phyloP scores from a whole-genome alignment of 2,797 vertebrate species.

The Petrocephalus schoutedeni region DNA sequence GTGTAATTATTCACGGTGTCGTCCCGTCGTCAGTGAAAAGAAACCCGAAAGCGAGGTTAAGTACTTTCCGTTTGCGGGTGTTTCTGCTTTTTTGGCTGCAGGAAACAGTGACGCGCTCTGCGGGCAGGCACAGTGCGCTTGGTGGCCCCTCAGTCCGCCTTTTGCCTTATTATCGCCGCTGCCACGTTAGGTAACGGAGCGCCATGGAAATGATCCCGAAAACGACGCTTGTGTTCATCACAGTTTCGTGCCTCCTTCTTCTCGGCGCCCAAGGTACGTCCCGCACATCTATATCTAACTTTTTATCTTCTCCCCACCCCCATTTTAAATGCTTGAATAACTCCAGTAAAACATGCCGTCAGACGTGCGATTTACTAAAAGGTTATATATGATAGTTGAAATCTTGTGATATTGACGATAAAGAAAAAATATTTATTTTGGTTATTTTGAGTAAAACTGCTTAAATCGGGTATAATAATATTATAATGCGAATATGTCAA shows the following conservation, averaged over 20 bases:
- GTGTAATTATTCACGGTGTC: not conserved
- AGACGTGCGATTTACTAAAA: not conserved
- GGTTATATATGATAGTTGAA: not conserved
- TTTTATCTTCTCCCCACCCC: not conserved
- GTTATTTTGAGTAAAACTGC: not conserved
- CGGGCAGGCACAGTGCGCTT: constrained; percentile 63
- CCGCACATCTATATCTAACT: not conserved
- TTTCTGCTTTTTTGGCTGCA: constrained; percentile 44
- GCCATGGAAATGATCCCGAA: not conserved
- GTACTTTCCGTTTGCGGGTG: not conserved
- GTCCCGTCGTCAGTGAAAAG: not conserved
- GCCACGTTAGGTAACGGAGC: not conserved
- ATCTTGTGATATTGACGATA: not conserved
- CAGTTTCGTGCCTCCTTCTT: constrained; percentile 61
- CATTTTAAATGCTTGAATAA: not conserved
- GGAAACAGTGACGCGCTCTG: constrained; percentile 78
- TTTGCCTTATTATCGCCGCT: not conserved
- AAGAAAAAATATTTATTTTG: no score
- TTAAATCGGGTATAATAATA: not conserved
- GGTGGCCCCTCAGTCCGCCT: constrained; percentile 17
- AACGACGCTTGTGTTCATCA: constrained; percentile 46
- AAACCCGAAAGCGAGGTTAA: not conserved
- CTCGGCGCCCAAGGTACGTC: constrained; percentile 70
- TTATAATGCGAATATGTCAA: not conserved
- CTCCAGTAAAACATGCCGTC: not conserved